Evolutionary conservation across 2,113 vertebrate species (phyloP).

Genomic region (Centrocercus urophasianus): DNA sequence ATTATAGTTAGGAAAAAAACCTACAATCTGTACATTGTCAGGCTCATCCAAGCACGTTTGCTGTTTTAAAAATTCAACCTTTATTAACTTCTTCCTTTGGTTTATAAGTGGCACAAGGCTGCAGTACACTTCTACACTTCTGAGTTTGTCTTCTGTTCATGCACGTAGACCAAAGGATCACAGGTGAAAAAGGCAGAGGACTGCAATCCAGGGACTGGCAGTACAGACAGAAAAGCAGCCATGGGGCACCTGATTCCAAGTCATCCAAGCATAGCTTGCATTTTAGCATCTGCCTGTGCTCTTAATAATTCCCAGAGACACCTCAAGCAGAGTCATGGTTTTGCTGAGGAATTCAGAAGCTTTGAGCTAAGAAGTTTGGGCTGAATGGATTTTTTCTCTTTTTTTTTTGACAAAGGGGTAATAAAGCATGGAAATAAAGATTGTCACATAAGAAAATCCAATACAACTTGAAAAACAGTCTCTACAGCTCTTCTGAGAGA

Average conservation of each 20-base stretch:
- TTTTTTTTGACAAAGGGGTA: neutral
- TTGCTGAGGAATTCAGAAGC: neutral
- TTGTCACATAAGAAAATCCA: neutral
- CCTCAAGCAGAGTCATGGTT: neutral
- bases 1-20: neutral
- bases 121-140: no score
- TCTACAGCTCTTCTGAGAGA: neutral
- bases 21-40: neutral
- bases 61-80: neutral
- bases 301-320: neutral
- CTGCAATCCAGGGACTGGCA: fast-evolving
- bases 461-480: neutral
- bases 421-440: neutral
- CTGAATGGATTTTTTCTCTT: neutral
- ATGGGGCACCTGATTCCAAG: neutral
- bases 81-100: neutral
- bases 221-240: neutral
- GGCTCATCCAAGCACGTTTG: neutral
- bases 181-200: neutral
- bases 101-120: neutral
- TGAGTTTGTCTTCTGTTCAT: neutral
- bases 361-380: neutral
- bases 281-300: neutral
- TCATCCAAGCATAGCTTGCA: fast-evolving
- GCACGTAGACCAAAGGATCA: neutral